These are phyloP conservation scores for Nymphalis c-album DNA, from an alignment of 2,888 invertebrate genomes.

Conservation along the genomic window DNA sequence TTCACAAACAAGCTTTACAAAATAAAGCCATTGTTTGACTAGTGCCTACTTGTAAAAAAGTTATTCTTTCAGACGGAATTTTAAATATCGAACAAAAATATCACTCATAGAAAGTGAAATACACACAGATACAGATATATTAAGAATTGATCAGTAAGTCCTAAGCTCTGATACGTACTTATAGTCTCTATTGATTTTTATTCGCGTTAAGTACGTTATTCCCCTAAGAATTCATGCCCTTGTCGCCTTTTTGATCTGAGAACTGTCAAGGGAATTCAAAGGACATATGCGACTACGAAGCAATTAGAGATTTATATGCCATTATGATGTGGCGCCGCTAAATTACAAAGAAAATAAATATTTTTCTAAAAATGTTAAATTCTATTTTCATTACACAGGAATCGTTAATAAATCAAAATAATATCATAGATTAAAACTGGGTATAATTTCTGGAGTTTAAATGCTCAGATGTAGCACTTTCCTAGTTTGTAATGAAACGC, in stretches of 20 bases:
- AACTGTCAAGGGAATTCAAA: constrained; percentile 17
- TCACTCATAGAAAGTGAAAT: too few relatives aligned
- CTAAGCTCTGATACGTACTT: too few relatives aligned
- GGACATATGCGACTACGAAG: constrained; percentile 15
- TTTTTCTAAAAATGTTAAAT: too few relatives aligned
- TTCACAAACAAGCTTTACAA: constrained; percentile 33
- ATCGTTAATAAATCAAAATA: not conserved
- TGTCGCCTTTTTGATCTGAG: constrained; percentile 9
- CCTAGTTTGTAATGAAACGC: constrained; percentile 1
- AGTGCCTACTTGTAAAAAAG: constrained; percentile 30
- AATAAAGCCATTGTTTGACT: constrained; percentile 34
- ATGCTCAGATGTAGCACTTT: not conserved
- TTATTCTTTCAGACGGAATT: not conserved
- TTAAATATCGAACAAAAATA: too few relatives aligned
- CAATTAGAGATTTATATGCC: not conserved
- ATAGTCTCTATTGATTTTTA: constrained; percentile 8
- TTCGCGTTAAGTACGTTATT: constrained; percentile 8
- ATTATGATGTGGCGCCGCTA: too few relatives aligned
- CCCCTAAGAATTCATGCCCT: not conserved
- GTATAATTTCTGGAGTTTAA: too few relatives aligned
- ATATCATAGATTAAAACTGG: not conserved
- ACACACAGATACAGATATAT: too few relatives aligned
- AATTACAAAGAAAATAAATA: too few relatives aligned
- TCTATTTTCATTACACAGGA: too few relatives aligned
- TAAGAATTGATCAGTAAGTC: too few relatives aligned